Base-by-base conservation (phyloP, 2,113 vertebrate genomes). In the Pao palembangensis region DNA sequence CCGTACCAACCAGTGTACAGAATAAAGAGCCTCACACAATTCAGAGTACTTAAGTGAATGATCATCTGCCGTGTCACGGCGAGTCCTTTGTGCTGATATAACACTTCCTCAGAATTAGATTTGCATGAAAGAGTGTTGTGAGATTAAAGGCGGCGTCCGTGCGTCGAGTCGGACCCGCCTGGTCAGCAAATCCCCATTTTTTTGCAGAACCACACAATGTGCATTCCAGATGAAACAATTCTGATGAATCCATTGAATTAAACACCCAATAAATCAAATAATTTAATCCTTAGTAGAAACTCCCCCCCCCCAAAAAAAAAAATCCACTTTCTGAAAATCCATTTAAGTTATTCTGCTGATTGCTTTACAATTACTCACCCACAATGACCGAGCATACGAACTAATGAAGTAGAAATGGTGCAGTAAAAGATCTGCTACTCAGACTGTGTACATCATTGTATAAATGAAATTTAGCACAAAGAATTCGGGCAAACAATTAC, bases 401-500 rank as follows among this genome's bases (percentile, higher is more conserved):
- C 44, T 48, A 52, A 58, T 70, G 10, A 8, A 19, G 23, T 38
- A 4, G 16, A 58, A 67, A 61, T n/a, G 2, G 21, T 5, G 5
- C 14, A 7, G 20, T 1, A 1, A 21, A 38, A 50, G 14, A 12
- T 70, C 50, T 41, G 3, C 19, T 48, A 41, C 6, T 44, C 19
- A 54, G 14, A 48, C 34, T 43, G 21, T 41, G 14, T 53, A 47
- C 43, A 53, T 68, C 38, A 51, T 46, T 7, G 38, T 49, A 15
- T 21, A 51, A 10, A 10, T 17, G 58, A 41, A 42, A 12, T 34
- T 34, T 28, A 41, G 34, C 38, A 19, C 31, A 53, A 20, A 68
- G 48, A 49, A 65, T 43, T 55, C 63, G 59, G 44, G 28, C 57
- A 72, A 73, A 81, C 75, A 78, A 52, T 75, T 47, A 55, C 18